phyloP scores from a whole-genome alignment of 2,797 vertebrate genomes.

The Falco biarmicus region DNA sequence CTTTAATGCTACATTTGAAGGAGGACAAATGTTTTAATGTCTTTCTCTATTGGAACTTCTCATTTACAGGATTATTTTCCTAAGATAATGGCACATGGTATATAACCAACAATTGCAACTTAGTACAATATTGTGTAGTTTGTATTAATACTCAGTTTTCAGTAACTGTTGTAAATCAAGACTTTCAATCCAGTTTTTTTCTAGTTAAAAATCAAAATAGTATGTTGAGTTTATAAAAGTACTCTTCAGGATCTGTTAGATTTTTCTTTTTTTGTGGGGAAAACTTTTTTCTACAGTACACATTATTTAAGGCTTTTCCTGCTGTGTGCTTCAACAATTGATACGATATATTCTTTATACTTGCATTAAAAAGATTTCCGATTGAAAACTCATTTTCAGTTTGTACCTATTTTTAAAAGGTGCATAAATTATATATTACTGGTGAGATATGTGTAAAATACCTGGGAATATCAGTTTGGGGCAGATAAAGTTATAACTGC shows the following conservation, averaged over 20 bases:
- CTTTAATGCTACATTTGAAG: neutral
- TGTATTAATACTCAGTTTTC: neutral
- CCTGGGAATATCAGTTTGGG: neutral
- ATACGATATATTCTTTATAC: neutral
- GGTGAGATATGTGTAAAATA: neutral
- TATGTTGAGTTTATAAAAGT: neutral
- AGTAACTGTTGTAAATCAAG: neutral
- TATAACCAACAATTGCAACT: neutral
- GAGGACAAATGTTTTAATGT: neutral
- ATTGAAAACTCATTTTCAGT: neutral
- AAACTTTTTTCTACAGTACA: neutral
- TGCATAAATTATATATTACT: neutral
- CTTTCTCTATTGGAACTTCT: neutral
- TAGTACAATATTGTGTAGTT: neutral
- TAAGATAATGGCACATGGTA: neutral
- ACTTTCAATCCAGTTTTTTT: neutral
- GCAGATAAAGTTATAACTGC: neutral
- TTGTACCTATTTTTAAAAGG: neutral
- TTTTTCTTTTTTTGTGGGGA: neutral
- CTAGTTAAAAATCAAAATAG: neutral
- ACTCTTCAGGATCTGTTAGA: neutral
- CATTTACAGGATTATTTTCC: neutral
- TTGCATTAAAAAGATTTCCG: neutral
- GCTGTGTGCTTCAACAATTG: neutral
- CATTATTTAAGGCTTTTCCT: neutral